Percentiles rank a stretch among this genome's conserved stretches.
Evolutionary conservation across 2,113 vertebrate genomes (phyloP).

Genomic region (Eptesicus fuscus): DNA sequence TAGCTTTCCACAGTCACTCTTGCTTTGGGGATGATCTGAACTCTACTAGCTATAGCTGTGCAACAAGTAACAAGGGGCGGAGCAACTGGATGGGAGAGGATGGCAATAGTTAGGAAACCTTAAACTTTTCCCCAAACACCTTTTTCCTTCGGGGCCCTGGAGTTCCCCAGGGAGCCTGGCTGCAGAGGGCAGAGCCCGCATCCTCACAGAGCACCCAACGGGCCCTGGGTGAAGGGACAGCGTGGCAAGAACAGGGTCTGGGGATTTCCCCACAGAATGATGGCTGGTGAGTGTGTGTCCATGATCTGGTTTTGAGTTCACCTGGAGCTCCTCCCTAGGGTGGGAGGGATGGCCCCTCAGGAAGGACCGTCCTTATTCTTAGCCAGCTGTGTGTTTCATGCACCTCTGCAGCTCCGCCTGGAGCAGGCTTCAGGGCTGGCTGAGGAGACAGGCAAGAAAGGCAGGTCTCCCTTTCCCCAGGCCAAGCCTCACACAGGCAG

Average conservation of each 20-base stretch:
- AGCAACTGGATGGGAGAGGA: not conserved
- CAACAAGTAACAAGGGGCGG: not conserved
- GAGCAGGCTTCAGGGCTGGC: not conserved
- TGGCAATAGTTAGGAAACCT: no score
- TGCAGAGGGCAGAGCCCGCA: accelerated
- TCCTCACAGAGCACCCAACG: accelerated
- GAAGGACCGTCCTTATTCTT: not conserved
- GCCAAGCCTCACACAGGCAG: not conserved
- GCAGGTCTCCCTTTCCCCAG: not conserved
- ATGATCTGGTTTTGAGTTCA: not conserved
- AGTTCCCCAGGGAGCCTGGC: accelerated
- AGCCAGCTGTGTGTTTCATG: no score
- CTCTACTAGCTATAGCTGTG: not conserved
- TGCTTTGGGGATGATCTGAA: not conserved
- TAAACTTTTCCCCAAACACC: not conserved
- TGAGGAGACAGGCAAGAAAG: not conserved
- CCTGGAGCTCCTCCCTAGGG: accelerated
- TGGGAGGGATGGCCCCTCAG: accelerated
- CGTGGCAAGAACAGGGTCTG: not conserved
- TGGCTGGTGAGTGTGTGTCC: not conserved
- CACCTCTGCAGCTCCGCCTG: not conserved
- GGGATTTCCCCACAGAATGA: not conserved
- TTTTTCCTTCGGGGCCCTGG: not conserved
- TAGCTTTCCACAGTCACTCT: not conserved
- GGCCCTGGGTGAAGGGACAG: accelerated